Percentiles rank a stretch among this genome's conserved stretches.
These are phyloP conservation scores for Cyphomyrus discorhynchus DNA, from an alignment of 2,113 vertebrate genomes.

Conservation along the genomic window DNA sequence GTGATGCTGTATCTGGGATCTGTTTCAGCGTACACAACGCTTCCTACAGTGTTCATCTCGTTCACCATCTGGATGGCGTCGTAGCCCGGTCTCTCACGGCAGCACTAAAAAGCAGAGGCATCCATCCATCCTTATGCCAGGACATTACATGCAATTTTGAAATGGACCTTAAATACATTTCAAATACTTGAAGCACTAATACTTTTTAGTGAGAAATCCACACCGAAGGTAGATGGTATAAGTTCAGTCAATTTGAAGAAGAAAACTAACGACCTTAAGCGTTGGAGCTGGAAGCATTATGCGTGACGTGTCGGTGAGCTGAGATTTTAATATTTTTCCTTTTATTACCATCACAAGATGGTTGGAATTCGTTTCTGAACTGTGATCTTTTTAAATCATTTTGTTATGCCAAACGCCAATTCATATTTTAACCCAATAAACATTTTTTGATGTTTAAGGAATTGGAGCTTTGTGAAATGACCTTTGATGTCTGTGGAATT, in stretches of 20 bases:
- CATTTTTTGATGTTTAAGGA: background rate
- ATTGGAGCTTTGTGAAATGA: background rate
- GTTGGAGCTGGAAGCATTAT: background rate
- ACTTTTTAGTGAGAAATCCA: background rate
- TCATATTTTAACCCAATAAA: background rate
- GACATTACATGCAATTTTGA: background rate
- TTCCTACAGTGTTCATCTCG: conserved; percentile 48
- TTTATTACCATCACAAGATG: background rate
- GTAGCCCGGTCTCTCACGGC: conserved; percentile 15
- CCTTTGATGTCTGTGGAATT: background rate
- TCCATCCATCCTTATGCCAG: background rate
- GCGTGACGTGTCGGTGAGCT: background rate
- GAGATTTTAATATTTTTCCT: background rate
- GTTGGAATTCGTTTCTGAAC: background rate
- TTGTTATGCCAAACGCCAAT: background rate
- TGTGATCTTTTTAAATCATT: background rate
- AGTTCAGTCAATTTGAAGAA: background rate
- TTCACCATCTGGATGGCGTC: conserved; percentile 72
- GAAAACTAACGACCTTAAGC: background rate
- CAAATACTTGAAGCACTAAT: background rate
- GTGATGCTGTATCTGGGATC: conserved; percentile 44
- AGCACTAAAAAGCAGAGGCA: background rate
- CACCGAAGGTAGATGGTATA: background rate
- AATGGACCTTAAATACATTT: background rate
- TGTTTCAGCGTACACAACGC: conserved; percentile 36